Conservation (phyloP, 2,797 vertebrate species). For the Neomorphus geoffroyi region DNA sequence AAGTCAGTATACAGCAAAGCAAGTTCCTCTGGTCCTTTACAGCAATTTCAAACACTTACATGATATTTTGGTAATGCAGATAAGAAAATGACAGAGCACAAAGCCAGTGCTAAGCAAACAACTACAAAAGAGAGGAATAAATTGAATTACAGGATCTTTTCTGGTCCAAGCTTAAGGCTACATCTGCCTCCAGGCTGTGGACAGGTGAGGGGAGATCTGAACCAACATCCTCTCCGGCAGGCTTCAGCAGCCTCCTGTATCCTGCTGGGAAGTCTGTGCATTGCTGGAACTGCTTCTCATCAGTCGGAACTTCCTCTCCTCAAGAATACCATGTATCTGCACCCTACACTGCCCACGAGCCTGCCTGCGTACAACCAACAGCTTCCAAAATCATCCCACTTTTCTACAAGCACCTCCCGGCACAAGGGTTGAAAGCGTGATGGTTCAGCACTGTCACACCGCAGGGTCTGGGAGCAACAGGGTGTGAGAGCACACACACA, state of each 20-base stretch:
- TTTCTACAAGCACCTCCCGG: not conserved
- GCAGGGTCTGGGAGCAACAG: not conserved
- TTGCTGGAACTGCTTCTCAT: not conserved
- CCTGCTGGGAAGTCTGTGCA: rapidly evolving
- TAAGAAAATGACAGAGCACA: not conserved
- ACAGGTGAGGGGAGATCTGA: not conserved
- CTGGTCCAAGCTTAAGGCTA: not conserved
- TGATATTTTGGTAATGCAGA: not conserved
- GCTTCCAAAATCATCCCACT: not conserved
- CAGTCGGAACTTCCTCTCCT: not conserved
- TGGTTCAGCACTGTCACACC: rapidly evolving
- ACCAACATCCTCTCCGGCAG: rapidly evolving
- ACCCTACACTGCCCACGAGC: rapidly evolving
- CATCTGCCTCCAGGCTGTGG: not conserved
- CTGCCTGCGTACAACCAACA: not conserved
- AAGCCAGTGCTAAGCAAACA: not conserved
- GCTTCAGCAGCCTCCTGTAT: not conserved
- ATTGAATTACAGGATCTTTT: not conserved
- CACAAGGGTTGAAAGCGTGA: not conserved
- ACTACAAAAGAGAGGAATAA: not conserved
- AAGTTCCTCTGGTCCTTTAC: not conserved
- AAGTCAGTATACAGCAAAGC: not conserved
- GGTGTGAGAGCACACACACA: rapidly evolving
- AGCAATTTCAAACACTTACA: not conserved
- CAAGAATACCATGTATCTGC: not conserved